Percentiles rank a stretch among this genome's conserved stretches.
Conservation (phyloP, 64 coral and sea anemone genomes). For the Catalaphyllia jardinei region DNA sequence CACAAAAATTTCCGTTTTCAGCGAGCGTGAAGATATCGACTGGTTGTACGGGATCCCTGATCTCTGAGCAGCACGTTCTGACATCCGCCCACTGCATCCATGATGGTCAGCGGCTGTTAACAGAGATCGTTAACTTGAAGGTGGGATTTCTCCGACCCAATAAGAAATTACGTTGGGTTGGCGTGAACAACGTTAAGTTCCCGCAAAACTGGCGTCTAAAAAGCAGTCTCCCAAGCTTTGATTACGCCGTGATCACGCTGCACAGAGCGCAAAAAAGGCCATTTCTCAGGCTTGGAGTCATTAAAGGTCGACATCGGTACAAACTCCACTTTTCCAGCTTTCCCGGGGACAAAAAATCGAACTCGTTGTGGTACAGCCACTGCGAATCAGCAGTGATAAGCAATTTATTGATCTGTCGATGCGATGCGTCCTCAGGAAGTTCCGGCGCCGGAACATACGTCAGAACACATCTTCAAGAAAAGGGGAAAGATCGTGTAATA, state of each 20-base stretch:
- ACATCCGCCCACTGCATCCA: conserved; percentile 86
- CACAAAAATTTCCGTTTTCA: conserved; percentile 85
- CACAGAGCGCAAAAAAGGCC: conserved; percentile 32
- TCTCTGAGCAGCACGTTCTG: conserved; percentile 65
- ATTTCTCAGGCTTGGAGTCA: conserved; percentile 41
- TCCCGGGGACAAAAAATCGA: conserved; percentile 66
- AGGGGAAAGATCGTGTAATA: conserved; percentile 46
- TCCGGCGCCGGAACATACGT: conserved; percentile 78
- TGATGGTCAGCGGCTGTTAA: conserved; percentile 49
- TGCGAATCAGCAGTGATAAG: conserved; percentile 50
- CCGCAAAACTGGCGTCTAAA: conserved; percentile 50
- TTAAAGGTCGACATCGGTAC: not conserved
- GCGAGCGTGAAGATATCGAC: conserved; percentile 77
- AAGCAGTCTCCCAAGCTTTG: conserved; percentile 16
- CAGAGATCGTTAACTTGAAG: conserved; percentile 19
- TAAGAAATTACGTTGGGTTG: conserved; percentile 57
- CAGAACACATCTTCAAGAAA: not conserved
- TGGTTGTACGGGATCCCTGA: conserved; percentile 71
- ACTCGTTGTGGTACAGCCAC: conserved; percentile 65
- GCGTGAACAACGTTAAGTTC: conserved; percentile 21
- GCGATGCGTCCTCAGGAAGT: conserved; percentile 68
- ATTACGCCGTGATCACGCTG: conserved; percentile 80
- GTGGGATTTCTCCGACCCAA: conserved; percentile 63
- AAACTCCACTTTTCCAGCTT: conserved; percentile 79
- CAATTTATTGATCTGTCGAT: conserved; percentile 50